Conservation (phyloP, 1,140 invertebrate genomes). For the Trichomalopsis sarcophagae region DNA sequence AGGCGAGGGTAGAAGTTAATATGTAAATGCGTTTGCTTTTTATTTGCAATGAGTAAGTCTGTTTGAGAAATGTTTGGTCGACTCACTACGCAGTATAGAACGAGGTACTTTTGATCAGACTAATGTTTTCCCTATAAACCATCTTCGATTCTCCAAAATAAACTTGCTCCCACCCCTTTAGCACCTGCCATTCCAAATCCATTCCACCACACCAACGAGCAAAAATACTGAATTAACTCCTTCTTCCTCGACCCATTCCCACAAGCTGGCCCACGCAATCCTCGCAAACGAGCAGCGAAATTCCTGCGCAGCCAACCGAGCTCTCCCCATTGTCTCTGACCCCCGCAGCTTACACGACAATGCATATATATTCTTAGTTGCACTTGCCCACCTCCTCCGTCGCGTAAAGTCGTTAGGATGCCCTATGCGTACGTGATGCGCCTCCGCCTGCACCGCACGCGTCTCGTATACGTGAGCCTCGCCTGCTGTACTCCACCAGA, state of each 20-base stretch:
- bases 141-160: background rate
- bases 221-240: background rate
- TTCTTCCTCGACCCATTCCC: background rate
- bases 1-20: no score
- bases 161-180: no score
- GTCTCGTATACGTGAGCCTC: background rate
- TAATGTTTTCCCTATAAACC: background rate
- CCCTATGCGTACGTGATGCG: slow-evolving; percentile 5
- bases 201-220: background rate
- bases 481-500: background rate
- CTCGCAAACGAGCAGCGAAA: slow-evolving; percentile 2
- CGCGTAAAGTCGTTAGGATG: background rate
- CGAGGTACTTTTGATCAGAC: background rate
- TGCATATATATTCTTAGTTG: background rate
- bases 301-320: background rate
- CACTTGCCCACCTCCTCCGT: background rate
- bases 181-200: no score
- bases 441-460: background rate
- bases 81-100: no score
- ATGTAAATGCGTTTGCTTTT: no score
- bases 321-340: background rate
- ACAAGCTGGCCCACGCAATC: background rate
- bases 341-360: no score
- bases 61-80: no score
- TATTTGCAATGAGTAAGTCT: no score